Base-by-base conservation (phyloP, 2,113 vertebrate species). In the Vimba vimba region DNA sequence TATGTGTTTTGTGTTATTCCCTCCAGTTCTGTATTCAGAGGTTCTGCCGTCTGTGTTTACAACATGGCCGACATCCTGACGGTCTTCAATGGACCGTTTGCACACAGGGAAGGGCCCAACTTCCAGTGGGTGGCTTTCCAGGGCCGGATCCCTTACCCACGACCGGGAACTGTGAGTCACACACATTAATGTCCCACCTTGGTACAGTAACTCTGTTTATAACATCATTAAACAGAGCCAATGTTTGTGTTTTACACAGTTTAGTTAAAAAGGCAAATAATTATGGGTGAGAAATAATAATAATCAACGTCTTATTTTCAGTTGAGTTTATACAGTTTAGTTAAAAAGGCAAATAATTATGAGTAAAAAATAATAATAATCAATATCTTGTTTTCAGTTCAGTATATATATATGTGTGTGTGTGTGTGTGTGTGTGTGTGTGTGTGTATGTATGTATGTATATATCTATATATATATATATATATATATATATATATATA, bases 21-120 rank as follows among this genome's bases (percentile, higher is more conserved):
- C 90, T 90, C 4, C 91, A 99, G 98, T 91, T 99, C 98, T 1
- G 97, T 99, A 90, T 99, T 99, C 88, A 97, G 97, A 93, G 98
- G 98, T n/a, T 99, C 98, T 0, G 98, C 98, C 0, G 98, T 99
- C 83, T 99, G 98, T 55, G 96, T 97, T 19, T 99, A 99, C 92
- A 98, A 97, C 91, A 96, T 99, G 90, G 97, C 97, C 0, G 97
- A 99, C 87, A 97, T 99, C 92, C 96, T 99, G 91, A 98, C 97
- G 0, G 97, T 99, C 82, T 99, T 99, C 93, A 99, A 99, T 36
- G 98, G 98, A 13, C 98, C 98, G 7, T 99, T 99, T 87, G 98
- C 98, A 15, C 98, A 99, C 93, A 96, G 97, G 87, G 98, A 99
- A 79, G 98, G 98, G 3, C 98, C 98, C 60, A 98, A 97, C 93